These are phyloP conservation scores for Trachelus iudaicus DNA, from an alignment of 2,888 invertebrate species.

Conservation along the genomic window DNA sequence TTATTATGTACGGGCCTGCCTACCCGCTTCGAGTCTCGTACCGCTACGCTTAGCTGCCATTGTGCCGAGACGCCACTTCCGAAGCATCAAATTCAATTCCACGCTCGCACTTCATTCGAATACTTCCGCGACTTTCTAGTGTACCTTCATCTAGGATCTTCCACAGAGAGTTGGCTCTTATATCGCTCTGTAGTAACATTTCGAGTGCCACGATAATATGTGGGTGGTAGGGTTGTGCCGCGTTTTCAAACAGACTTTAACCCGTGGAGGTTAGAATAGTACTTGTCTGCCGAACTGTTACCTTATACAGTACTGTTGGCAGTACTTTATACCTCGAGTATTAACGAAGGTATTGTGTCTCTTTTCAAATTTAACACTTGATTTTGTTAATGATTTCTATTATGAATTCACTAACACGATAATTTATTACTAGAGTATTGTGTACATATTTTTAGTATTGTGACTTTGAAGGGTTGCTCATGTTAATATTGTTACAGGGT, in stretches of 20 bases:
- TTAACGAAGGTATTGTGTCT: not conserved
- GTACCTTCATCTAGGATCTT: not conserved
- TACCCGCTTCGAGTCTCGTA: slow-evolving; percentile 39
- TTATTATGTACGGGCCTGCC: slow-evolving; percentile 8
- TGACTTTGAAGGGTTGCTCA: not conserved
- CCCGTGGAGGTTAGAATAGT: slow-evolving; percentile 44
- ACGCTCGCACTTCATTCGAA: slow-evolving; percentile 17
- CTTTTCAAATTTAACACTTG: not conserved
- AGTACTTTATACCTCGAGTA: not conserved
- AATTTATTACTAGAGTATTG: not conserved
- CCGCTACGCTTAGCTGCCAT: slow-evolving; percentile 61
- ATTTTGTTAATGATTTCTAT: not conserved
- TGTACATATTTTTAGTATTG: not conserved
- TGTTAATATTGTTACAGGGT: slow-evolving; percentile 14
- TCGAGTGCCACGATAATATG: not conserved
- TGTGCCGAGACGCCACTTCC: slow-evolving; percentile 62
- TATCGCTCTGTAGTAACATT: not conserved
- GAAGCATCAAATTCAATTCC: slow-evolving; percentile 59
- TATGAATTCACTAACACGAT: not conserved
- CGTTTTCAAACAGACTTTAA: slow-evolving; percentile 15
- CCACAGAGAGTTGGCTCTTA: not conserved
- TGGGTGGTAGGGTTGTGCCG: slow-evolving; percentile 6
- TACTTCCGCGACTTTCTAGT: not conserved
- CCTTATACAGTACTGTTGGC: not conserved
- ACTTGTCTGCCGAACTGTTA: slow-evolving; percentile 24